Percentiles rank a stretch among this genome's conserved stretches.
Conservation (phyloP, 2,888 invertebrate genomes). For the Allygus modestus region DNA sequence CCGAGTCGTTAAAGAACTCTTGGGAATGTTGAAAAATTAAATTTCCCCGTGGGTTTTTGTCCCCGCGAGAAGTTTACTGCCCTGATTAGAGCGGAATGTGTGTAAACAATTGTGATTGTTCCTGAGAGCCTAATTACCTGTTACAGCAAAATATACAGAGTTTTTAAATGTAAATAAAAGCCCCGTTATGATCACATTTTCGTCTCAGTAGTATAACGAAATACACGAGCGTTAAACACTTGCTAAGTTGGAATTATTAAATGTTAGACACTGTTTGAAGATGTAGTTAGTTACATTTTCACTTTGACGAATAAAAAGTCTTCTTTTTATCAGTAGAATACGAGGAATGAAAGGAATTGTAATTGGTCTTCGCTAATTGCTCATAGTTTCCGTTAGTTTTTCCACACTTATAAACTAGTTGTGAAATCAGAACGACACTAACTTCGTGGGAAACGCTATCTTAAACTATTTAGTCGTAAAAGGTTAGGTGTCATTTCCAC, state of each 20-base stretch:
- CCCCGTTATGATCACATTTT: too few species aligned
- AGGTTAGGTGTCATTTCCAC: not conserved
- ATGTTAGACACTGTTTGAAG: too few species aligned
- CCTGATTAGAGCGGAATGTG: not conserved
- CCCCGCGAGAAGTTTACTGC: not conserved
- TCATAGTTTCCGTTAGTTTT: not conserved
- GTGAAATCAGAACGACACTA: not conserved
- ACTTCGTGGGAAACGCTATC: too few species aligned
- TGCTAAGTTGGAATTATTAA: too few species aligned
- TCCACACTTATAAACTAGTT: not conserved
- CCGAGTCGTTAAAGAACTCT: constrained; percentile 25
- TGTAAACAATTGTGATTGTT: not conserved
- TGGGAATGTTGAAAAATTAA: constrained; percentile 36
- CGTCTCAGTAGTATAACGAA: too few species aligned
- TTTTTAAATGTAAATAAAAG: too few species aligned
- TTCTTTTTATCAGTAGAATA: too few species aligned
- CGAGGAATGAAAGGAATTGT: not conserved
- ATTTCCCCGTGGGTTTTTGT: constrained; percentile 33
- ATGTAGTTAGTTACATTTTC: too few species aligned
- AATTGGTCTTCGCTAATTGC: not conserved
- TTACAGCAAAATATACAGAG: not conserved
- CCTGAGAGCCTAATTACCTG: not conserved
- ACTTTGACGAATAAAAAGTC: too few species aligned
- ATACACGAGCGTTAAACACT: too few species aligned
- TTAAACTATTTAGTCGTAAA: not conserved